Evolutionary conservation across 2,888 invertebrate genomes (phyloP).

Genomic region (Nemurella pictetii): DNA sequence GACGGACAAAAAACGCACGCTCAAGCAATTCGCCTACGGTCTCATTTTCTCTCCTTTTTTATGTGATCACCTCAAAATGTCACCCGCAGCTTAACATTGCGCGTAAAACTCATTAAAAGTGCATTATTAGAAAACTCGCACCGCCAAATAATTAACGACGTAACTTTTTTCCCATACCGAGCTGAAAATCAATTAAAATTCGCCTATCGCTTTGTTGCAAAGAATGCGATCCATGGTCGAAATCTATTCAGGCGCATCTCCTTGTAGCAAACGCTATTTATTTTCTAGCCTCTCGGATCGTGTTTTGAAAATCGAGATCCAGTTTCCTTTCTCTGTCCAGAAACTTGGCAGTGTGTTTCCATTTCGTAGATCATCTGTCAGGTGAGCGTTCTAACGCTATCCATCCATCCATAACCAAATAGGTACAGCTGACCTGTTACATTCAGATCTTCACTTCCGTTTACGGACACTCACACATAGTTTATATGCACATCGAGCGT

Average conservation of each 20-base stretch:
- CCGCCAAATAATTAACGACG: background rate
- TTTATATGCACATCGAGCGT: background rate
- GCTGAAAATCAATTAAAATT: background rate
- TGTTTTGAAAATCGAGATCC: background rate
- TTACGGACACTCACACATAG: background rate
- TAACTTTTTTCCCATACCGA: background rate
- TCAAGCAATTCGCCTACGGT: background rate
- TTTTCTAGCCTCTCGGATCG: background rate
- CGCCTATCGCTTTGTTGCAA: background rate
- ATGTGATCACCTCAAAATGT: background rate
- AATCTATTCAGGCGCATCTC: background rate
- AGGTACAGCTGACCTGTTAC: background rate
- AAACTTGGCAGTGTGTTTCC: background rate
- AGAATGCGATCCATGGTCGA: background rate
- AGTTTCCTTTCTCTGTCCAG: background rate
- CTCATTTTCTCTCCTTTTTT: background rate
- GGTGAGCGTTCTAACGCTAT: background rate
- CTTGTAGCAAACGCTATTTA: background rate
- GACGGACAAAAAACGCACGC: background rate
- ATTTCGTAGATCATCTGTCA: background rate
- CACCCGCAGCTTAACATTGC: background rate
- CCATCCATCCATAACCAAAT: background rate
- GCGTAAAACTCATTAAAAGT: background rate
- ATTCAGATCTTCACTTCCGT: background rate
- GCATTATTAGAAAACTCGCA: background rate